Percentiles rank a stretch among this genome's conserved stretches.
Conservation (phyloP, 2,888 invertebrate species). For the Monochamus alternatus region DNA sequence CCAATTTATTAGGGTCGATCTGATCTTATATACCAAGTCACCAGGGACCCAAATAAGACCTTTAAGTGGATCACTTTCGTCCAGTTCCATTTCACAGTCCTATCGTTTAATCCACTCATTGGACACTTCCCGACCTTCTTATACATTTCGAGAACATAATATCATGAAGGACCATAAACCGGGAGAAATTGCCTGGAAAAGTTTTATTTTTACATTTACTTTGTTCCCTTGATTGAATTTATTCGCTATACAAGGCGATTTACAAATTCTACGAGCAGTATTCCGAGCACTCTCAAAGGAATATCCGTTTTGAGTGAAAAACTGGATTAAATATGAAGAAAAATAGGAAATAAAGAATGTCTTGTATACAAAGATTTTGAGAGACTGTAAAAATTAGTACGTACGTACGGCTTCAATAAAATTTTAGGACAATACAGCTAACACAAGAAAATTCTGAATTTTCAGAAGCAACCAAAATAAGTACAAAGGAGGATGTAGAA, state of each 20-base stretch:
- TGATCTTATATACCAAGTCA: slow-evolving; percentile 16
- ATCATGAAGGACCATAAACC: slow-evolving; percentile 3
- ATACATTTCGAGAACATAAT: slow-evolving; percentile 23
- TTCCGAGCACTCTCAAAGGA: too few relatives aligned
- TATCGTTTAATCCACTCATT: slow-evolving; percentile 35
- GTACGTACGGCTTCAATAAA: too few relatives aligned
- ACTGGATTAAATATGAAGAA: too few relatives aligned
- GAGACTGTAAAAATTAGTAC: too few relatives aligned
- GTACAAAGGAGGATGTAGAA: too few relatives aligned
- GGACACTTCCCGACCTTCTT: slow-evolving; percentile 34
- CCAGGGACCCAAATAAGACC: slow-evolving; percentile 29
- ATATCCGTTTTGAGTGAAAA: too few relatives aligned
- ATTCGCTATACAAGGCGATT: not conserved
- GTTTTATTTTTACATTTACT: slow-evolving; percentile 10
- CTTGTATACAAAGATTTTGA: too few relatives aligned
- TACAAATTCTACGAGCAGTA: too few relatives aligned
- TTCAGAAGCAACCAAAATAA: too few relatives aligned
- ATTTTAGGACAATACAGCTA: too few relatives aligned
- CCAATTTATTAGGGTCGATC: slow-evolving; percentile 31
- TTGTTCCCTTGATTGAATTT: not conserved
- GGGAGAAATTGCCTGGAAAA: slow-evolving; percentile 5
- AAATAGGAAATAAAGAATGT: too few relatives aligned
- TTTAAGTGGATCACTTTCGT: slow-evolving; percentile 37
- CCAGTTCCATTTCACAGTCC: slow-evolving; percentile 33
- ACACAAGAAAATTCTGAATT: too few relatives aligned